Evolutionary conservation across 2,113 vertebrate genomes (phyloP).

Genomic region (Dasyprocta punctata): DNA sequence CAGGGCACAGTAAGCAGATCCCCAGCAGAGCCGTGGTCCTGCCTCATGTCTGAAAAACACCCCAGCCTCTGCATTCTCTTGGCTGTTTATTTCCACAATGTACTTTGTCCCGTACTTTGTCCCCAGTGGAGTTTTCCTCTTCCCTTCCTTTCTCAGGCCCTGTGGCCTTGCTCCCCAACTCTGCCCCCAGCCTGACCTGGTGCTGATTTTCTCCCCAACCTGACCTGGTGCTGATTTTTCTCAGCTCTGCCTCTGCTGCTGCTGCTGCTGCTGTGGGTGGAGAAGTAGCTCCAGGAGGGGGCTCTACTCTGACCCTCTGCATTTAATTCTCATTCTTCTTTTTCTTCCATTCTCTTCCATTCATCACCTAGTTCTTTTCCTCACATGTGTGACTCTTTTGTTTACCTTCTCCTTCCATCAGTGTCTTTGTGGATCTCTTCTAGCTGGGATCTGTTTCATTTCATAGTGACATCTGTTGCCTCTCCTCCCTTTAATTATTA

Average conservation of each 20-base stretch:
- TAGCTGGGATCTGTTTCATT: background rate
- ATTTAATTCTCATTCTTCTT: background rate
- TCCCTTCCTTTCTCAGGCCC: background rate
- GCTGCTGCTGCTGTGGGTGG: background rate
- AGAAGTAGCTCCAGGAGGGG: background rate
- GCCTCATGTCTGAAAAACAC: background rate
- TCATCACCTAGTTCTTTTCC: background rate
- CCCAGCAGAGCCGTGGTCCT: no score
- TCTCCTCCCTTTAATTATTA: background rate
- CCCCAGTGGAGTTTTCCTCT: background rate
- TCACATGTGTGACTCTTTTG: background rate
- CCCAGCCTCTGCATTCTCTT: background rate
- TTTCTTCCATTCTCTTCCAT: background rate
- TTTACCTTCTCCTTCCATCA: background rate
- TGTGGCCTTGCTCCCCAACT: background rate
- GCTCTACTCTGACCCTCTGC: background rate
- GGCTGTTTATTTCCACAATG: background rate
- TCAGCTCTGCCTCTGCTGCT: background rate
- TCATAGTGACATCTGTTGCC: background rate
- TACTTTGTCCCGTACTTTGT: no score
- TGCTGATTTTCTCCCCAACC: background rate
- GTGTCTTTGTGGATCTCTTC: background rate
- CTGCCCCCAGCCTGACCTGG: fast-evolving
- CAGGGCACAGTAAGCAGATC: background rate
- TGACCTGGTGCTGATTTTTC: fast-evolving